Evolutionary conservation across 2,888 invertebrate species (phyloP), one percentile per base, ranked within the genome.

Genomic region (Sminthurinus aureus): DNA sequence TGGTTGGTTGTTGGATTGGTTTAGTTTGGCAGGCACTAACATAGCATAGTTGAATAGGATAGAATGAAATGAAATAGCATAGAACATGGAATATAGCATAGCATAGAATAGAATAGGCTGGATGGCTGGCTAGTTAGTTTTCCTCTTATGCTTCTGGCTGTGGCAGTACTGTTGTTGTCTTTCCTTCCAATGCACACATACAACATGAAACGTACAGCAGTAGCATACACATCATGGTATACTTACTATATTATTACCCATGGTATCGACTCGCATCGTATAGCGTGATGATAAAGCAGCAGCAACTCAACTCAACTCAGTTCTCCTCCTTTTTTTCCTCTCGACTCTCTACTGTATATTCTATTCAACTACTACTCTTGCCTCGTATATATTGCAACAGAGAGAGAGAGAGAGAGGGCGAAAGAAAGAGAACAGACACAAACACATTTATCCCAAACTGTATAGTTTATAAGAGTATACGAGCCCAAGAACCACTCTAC

Each of bases 31-130:
- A 38, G 38, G 38, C 38, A 38, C 38, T 38, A 38, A 38, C 38
- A 38, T 38, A 20, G 66, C 50, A 80, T 80, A 71, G 79, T 67
- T 38, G 79, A 79, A 79, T 79, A 79, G 79, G 66, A 66, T 66
- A n/a, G 13, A 24, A 69, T 69, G 69, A 69, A 38, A 38, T 38
- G 38, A 38, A 38, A 38, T 38, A 4, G 38, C 38, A 38, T 1
- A 38, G 38, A 38, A 38, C 38, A 38, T 38, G 6, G 38, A 38
- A 38, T 6, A 38, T 38, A 38, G 38, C 1, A 38, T 6, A 38
- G 38, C 38, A 38, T 38, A 38, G 38, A 1, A 38, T 38, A 38
- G 38, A 38, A 38, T 6, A 38, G 38, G 38, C 38, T 38, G 38
- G 38, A 1, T 38, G 38, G 38, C 38, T 38, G 6, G 38, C 38